Percentiles rank a stretch among this genome's conserved stretches.
These are phyloP conservation scores for Fulica atra DNA, from an alignment of 2,113 vertebrate species.

Conservation along the genomic window DNA sequence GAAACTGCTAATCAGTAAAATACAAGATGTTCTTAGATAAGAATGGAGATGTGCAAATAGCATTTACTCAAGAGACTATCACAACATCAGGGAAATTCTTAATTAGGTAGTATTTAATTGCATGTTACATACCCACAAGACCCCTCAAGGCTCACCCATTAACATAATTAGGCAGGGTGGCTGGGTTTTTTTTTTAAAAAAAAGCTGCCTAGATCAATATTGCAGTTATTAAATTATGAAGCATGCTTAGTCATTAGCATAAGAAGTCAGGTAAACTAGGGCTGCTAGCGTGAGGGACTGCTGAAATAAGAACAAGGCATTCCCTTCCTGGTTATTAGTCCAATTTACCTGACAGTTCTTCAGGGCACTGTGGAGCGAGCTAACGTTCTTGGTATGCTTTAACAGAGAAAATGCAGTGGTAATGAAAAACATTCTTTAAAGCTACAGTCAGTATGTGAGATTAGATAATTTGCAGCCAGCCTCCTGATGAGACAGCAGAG, in stretches of 20 bases:
- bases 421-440: neutral
- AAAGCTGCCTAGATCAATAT: conserved; percentile 44
- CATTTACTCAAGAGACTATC: conserved; percentile 22
- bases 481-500: neutral
- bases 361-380: neutral
- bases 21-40: neutral
- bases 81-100: conserved; percentile 36
- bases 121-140: neutral
- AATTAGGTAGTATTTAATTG: conserved; percentile 61
- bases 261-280: neutral
- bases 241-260: neutral
- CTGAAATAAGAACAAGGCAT: neutral
- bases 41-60: conserved; percentile 44
- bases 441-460: neutral
- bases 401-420: neutral
- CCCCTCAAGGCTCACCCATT: conserved; percentile 45
- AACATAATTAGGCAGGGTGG: neutral
- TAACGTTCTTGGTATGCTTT: neutral
- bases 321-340: neutral
- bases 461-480: conserved; percentile 8
- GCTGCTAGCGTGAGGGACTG: neutral
- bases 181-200: neutral
- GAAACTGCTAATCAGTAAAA: conserved; percentile 30
- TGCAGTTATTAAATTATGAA: conserved; percentile 38
- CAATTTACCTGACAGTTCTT: conserved; percentile 17